Conservation (phyloP, 92 coral and sea anemone genomes). For the Phenganax stokvisi region DNA sequence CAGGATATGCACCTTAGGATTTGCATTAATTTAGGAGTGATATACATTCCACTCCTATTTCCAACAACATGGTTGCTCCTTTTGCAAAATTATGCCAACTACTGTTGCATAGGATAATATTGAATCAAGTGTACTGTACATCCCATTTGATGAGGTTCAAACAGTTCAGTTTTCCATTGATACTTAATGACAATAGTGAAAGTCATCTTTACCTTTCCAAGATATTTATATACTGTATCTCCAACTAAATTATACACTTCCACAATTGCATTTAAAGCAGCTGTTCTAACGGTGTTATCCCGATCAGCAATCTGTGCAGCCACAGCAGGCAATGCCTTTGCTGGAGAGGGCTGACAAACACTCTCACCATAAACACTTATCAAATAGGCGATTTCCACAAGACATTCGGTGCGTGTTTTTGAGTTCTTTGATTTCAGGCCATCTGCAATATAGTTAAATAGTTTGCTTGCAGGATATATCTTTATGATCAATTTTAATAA, state of each 20-base stretch:
- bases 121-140: background rate
- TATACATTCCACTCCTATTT: no score
- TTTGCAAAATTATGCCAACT: no score
- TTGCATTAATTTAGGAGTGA: no score
- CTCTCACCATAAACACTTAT: conserved; percentile 89
- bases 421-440: conserved; percentile 87
- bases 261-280: conserved; percentile 92
- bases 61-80: no score
- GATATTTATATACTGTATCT: conserved; percentile 75
- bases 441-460: conserved; percentile 77
- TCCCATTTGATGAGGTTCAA: background rate
- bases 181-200: background rate
- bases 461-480: conserved; percentile 95
- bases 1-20: no score
- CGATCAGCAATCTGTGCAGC: conserved; percentile 92
- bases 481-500: conserved; percentile 71
- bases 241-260: conserved; percentile 94
- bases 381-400: conserved; percentile 85
- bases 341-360: conserved; percentile 91
- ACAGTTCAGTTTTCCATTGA: background rate
- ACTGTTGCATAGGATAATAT: no score
- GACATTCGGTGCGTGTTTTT: conserved; percentile 91
- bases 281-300: conserved; percentile 93
- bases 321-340: conserved; percentile 83
- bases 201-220: conserved; percentile 59